phyloP scores from a whole-genome alignment of 2,888 invertebrate species.

The Nasonia oneida region DNA sequence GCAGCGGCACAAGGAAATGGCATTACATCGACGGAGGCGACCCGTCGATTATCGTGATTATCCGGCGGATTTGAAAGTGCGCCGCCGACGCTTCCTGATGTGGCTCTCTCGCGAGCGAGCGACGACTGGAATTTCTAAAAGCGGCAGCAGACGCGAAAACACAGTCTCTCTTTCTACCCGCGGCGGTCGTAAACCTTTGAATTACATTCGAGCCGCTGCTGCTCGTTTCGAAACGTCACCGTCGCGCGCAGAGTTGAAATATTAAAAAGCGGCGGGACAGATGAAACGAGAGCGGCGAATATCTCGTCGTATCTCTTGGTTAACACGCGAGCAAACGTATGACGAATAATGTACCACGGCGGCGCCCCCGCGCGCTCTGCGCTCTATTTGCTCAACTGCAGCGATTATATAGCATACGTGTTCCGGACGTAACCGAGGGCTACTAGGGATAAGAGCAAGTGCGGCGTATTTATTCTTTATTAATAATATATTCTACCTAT shows the following conservation, averaged over 20 bases:
- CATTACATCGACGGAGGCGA: neutral
- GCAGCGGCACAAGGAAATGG: neutral
- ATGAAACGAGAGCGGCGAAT: conserved; percentile 22
- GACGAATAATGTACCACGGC: neutral
- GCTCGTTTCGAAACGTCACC: conserved; percentile 46
- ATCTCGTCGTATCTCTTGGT: neutral
- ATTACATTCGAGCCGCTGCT: conserved; percentile 41
- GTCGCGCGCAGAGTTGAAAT: conserved; percentile 55
- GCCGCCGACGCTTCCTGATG: conserved; percentile 40
- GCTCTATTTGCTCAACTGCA: too few relatives aligned
- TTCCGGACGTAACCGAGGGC: too few relatives aligned
- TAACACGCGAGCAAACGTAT: too few relatives aligned
- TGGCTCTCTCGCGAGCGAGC: neutral
- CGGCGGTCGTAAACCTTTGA: conserved; percentile 58
- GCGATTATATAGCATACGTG: too few relatives aligned
- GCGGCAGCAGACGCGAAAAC: conserved; percentile 17
- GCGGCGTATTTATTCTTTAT: too few relatives aligned
- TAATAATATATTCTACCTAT: too few relatives aligned
- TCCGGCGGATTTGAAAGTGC: conserved; percentile 43
- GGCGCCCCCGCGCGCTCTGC: neutral
- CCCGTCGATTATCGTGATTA: conserved; percentile 37
- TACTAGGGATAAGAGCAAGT: too few relatives aligned
- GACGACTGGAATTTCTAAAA: conserved; percentile 56
- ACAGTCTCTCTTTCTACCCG: conserved; percentile 4
- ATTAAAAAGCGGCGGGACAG: conserved; percentile 60